Percentiles rank a stretch among this genome's conserved stretches.
phyloP scores from a whole-genome alignment of 2,888 invertebrate species.

The Rhamnusium bicolor region DNA sequence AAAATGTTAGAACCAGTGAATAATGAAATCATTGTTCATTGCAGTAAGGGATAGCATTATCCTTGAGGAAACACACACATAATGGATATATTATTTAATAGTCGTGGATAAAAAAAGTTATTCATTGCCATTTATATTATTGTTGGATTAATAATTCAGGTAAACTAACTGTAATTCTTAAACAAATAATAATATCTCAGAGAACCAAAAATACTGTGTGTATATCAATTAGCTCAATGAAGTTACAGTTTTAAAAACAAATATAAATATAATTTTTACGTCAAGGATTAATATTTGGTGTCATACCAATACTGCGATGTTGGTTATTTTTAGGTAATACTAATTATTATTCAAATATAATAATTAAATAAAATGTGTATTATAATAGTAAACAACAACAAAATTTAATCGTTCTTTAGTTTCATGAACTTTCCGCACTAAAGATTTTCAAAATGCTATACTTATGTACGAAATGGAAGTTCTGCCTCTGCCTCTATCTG shows the following conservation, averaged over 20 bases:
- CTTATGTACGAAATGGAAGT: not conserved
- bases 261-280: not conserved
- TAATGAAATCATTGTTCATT: too few relatives aligned
- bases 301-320: not conserved
- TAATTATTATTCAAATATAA: not conserved
- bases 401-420: not conserved
- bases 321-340: not conserved
- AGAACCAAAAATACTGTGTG: not conserved
- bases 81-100: too few relatives aligned
- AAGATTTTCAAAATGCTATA: not conserved
- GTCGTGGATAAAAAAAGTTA: too few relatives aligned
- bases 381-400: too few relatives aligned
- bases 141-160: not conserved
- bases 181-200: not conserved
- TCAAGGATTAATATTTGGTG: not conserved
- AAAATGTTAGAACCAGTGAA: too few relatives aligned
- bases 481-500: too few relatives aligned
- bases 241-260: not conserved
- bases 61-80: too few relatives aligned
- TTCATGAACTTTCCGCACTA: not conserved
- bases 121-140: too few relatives aligned
- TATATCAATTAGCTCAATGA: not conserved
- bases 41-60: too few relatives aligned
- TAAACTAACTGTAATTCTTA: not conserved
- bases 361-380: not conserved